Percentiles rank a stretch among this genome's conserved stretches.
These are phyloP conservation scores for Corella eumyota DNA, from an alignment of 23 tunicate species.

Conservation along the genomic window DNA sequence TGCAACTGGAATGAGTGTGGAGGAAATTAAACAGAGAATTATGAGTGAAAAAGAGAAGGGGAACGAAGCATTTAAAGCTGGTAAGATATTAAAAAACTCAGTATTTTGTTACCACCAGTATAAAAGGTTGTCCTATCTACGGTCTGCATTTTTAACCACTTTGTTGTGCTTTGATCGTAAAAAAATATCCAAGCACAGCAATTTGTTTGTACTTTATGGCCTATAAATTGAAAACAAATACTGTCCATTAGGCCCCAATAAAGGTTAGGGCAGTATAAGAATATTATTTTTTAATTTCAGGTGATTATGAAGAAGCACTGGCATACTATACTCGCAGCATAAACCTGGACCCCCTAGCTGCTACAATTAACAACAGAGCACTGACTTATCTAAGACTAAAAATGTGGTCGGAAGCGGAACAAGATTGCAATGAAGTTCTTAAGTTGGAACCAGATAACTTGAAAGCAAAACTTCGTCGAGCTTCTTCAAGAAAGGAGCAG, in stretches of 20 bases:
- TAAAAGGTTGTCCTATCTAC: too few relatives aligned
- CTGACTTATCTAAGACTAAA: conserved; percentile 57
- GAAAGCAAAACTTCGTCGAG: conserved; percentile 79
- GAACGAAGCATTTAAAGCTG: conserved; percentile 89
- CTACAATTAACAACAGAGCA: conserved; percentile 80
- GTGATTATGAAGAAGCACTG: conserved; percentile 86
- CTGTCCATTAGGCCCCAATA: too few relatives aligned
- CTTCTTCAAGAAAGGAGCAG: conserved; percentile 56
- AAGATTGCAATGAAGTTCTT: conserved; percentile 51
- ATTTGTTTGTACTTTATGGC: too few relatives aligned
- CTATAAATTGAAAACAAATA: too few relatives aligned
- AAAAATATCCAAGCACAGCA: too few relatives aligned
- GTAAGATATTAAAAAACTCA: conserved; percentile 15
- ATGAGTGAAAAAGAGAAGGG: conserved; percentile 75
- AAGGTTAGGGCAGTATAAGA: too few relatives aligned
- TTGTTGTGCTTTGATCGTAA: too few relatives aligned
- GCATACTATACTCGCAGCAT: conserved; percentile 74
- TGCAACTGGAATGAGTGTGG: conserved; percentile 25
- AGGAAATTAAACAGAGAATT: conserved; percentile 49
- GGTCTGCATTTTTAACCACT: too few relatives aligned
- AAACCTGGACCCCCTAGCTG: conserved; percentile 39
- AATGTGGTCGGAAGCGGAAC: conserved; percentile 37
- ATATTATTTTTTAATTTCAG: too few relatives aligned
- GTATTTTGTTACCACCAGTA: not conserved
- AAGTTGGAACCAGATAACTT: conserved; percentile 50